Evolutionary conservation across 1,140 invertebrate species (phyloP), one percentile per base, ranked within the genome.

Genomic region (Aphis gossypii): DNA sequence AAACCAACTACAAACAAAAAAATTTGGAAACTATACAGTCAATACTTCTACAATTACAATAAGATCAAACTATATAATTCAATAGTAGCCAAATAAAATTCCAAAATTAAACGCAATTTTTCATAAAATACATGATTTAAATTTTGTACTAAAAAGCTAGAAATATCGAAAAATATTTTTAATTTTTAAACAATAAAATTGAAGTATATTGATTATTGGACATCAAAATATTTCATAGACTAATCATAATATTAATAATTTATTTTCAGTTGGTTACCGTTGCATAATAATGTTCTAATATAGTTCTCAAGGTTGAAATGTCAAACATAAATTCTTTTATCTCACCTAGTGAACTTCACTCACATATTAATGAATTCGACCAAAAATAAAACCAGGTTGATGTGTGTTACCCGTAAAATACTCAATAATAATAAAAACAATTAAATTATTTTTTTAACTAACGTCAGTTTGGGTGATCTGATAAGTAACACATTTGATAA

Each of bases 211-310:
- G 11, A 30, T 30, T n/a, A 86, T 44, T 46, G 41, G 83, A 44
- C 84, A 41, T 38, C 38, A 54, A 23, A 90, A 54, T 3, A 56
- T 41, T 86, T 25, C 23, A 76, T 14, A 54, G 18, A 86, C 44
- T 46, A 86, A 86, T 48, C 44, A 30, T 84, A 48, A 86, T 86
- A 30, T 76, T 76, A 76, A 76, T 76, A 76, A 76, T 46, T 46
- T 51, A 30, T 46, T 86, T 46, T 46, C 41, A 44, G 25, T n/a
- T n/a, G 30, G 38, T 46, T 18, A 46, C 44, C 25, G 30, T 86
- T 86, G 41, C 44, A 86, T 86, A 86, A 86, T 86, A 86, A 86
- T 86, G 41, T 86, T 38, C 35, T 35, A 83, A 41, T 84, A 46
- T 30, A 14, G 25, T 46, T 86, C 44, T 46, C 84, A 46, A 86